Base-by-base conservation (phyloP, 2,113 vertebrate species). In the Nasalis larvatus region DNA sequence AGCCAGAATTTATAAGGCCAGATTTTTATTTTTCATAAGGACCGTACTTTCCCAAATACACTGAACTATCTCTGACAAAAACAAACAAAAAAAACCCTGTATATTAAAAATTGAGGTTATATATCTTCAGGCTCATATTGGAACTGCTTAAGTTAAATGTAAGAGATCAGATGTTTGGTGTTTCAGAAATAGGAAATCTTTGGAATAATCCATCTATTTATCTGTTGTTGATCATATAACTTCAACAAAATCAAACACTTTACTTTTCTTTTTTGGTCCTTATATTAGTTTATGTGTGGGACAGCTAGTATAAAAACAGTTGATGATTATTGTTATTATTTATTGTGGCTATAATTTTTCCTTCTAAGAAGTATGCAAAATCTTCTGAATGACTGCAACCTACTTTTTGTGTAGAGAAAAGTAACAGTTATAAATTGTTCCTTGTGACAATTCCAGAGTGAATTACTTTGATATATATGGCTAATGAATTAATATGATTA, bases 401-500 rank as follows among this genome's bases (percentile, higher is more conserved):
- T 89, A 98, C 76, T 76, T 94, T 96, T 97, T 93, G 90, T 86
- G 60, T 93, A 82, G 96, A 97, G 94, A 98, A 96, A 14, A 0
- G 84, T 96, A 97, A 94, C 91, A 97, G 97, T 97, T 98, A 97
- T 97, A 98, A 98, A 98, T 98, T 97, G 83, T 98, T 98, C 71
- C 86, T 93, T 85, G 86, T 98, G 98, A 98, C 97, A 98, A 97
- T 97, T 98, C 96, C 98, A 98, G 93, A 97, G 98, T 97, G 98
- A 98, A 98, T 98, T 98, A 96, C 98, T 98, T 98, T 98, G 99
- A 98, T 98, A 98, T 98, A 98, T 98, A 98, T 98, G 94, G 96
- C 97, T 98, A 98, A 99, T 98, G 98, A 98, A 99, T 99, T 98
- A 98, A 99, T 98, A 98, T 98, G 97, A 98, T 99, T 98, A 98